phyloP scores from a whole-genome alignment of 2,113 vertebrate genomes.

The Mormoops blainvillei region DNA sequence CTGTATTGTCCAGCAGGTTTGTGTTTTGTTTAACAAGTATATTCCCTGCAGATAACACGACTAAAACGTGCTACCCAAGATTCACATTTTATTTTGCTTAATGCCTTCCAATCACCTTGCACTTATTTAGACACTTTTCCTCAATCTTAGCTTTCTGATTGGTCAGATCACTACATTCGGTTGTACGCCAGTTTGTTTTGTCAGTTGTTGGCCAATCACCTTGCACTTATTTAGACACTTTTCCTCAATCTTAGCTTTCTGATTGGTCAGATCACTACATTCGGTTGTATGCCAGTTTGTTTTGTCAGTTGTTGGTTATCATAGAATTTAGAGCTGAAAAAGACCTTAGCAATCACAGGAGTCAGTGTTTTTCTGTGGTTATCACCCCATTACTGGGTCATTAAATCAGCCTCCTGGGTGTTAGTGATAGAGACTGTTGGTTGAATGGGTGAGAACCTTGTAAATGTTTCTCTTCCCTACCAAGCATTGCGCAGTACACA shows the following conservation, averaged over 20 bases:
- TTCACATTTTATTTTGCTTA: neutral
- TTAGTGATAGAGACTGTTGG: neutral
- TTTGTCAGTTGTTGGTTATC: constrained; percentile 1
- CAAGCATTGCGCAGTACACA: neutral
- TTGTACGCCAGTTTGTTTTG: neutral
- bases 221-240: too few species aligned
- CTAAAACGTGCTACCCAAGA: neutral
- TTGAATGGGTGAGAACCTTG: neutral
- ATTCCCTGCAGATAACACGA: neutral
- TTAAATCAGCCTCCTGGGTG: neutral
- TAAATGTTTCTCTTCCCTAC: constrained; percentile 1
- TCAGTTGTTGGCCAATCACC: neutral
- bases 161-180: neutral
- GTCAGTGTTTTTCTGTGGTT: constrained; percentile 1
- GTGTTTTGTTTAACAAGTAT: neutral
- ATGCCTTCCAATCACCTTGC: neutral
- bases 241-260: neutral
- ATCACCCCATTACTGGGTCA: neutral
- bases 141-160: neutral
- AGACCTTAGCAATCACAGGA: neutral
- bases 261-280: neutral
- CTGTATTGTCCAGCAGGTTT: neutral
- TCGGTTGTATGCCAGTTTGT: neutral
- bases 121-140: neutral
- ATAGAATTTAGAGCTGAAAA: neutral